Conservation (phyloP, 2,888 invertebrate genomes). For the Didymodactylos carnosus region DNA sequence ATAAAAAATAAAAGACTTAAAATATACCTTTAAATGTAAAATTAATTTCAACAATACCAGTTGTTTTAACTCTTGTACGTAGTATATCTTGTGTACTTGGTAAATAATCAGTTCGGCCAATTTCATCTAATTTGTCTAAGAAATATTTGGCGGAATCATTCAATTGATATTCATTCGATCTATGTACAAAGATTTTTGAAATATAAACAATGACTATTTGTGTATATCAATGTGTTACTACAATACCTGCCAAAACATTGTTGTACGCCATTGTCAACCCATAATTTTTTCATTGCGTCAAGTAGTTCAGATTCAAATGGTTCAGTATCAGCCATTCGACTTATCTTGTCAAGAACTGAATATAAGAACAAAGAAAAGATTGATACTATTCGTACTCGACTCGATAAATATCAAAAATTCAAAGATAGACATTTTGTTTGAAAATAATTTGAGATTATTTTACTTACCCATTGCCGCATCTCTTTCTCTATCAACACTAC, state of each 20-base stretch:
- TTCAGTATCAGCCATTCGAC: slow-evolving; percentile 99
- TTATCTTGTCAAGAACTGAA: slow-evolving; percentile 85
- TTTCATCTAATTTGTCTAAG: slow-evolving; percentile 63
- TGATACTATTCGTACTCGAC: background rate
- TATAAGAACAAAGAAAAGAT: background rate
- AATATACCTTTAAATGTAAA: slow-evolving; percentile 56
- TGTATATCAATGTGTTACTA: background rate
- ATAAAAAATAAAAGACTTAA: background rate
- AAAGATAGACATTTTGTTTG: too few relatives aligned
- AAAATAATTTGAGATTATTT: background rate
- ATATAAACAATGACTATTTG: too few relatives aligned
- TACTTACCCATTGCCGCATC: slow-evolving; percentile 11
- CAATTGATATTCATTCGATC: slow-evolving; percentile 41
- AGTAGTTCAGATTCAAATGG: slow-evolving; percentile 96
- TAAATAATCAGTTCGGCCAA: slow-evolving; percentile 57
- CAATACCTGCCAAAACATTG: slow-evolving; percentile 46
- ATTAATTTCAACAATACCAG: slow-evolving; percentile 73
- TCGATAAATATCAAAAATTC: too few relatives aligned
- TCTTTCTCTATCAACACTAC: slow-evolving; percentile 72
- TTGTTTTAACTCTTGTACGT: slow-evolving; percentile 67
- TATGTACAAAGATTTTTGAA: slow-evolving; percentile 59
- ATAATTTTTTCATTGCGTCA: slow-evolving; percentile 73
- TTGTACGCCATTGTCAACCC: slow-evolving; percentile 65
- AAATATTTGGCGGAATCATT: slow-evolving; percentile 81
- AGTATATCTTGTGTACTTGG: slow-evolving; percentile 74